A percentile compares a stretch with the other conserved stretches of the same genome.
Evolutionary conservation across 2,888 invertebrate genomes (phyloP).

Genomic region (Metalampra italica): DNA sequence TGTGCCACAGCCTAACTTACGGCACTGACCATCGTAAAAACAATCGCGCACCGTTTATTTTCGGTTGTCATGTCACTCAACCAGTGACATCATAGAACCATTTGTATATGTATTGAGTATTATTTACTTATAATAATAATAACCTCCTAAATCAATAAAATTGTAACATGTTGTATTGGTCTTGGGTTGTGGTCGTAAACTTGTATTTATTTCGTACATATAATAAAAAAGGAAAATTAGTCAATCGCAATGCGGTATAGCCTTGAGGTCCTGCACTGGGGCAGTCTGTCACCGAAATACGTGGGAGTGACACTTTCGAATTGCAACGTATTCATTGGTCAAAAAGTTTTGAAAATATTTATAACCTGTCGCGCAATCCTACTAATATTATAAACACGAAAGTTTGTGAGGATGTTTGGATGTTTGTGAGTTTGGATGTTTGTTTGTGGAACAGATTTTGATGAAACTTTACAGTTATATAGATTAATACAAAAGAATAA

Average conservation of each 20-base stretch:
- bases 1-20: conserved; percentile 23
- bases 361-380: conserved; percentile 12
- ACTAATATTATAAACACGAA: no score
- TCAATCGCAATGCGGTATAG: conserved; percentile 13
- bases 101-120: no score
- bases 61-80: conserved; percentile 14
- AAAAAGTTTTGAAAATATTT: conserved; percentile 12
- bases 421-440: no score
- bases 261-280: conserved; percentile 6
- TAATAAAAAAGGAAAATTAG: conserved; percentile 25
- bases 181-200: no score
- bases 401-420: no score
- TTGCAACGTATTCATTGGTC: conserved; percentile 1
- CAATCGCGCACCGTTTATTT: conserved; percentile 30
- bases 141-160: no score
- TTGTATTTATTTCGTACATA: background rate
- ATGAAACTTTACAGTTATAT: no score
- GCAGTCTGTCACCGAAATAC: conserved; percentile 13
- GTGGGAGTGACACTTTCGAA: conserved; percentile 8
- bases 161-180: no score
- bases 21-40: conserved; percentile 22
- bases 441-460: no score
- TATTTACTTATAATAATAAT: no score
- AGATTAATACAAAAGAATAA: no score
- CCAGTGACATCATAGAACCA: conserved; percentile 29